Percentiles rank a stretch among this genome's conserved stretches.
These are phyloP conservation scores for Drosophila mimica DNA, from an alignment of 2,888 invertebrate genomes.

Conservation along the genomic window DNA sequence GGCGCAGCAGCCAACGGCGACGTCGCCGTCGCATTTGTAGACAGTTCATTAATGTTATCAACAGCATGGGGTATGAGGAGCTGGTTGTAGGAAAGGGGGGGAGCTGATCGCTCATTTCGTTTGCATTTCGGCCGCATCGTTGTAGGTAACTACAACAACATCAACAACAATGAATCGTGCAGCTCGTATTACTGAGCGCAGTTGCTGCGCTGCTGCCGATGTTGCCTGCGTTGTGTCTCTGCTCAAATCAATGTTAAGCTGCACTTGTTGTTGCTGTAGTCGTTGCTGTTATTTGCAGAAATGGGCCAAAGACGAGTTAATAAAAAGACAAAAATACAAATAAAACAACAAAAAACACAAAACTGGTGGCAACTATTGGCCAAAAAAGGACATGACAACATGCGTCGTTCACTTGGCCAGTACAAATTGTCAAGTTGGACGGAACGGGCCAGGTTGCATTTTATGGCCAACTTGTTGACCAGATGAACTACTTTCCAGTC, in stretches of 20 bases:
- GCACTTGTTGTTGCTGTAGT: slow-evolving; percentile 44
- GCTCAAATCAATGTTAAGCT: slow-evolving; percentile 35
- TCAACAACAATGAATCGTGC: slow-evolving; percentile 17
- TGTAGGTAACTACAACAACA: slow-evolving; percentile 50
- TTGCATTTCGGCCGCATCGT: slow-evolving; percentile 51
- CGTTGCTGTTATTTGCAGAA: slow-evolving; percentile 27
- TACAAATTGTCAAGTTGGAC: slow-evolving; percentile 58
- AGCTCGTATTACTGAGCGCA: slow-evolving; percentile 41
- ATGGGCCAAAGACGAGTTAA: slow-evolving; percentile 47
- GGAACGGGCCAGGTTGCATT: slow-evolving; percentile 46
- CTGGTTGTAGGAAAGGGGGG: slow-evolving; percentile 11
- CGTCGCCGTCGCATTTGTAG: slow-evolving; percentile 60
- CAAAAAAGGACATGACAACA: slow-evolving; percentile 69
- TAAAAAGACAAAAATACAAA: slow-evolving; percentile 8
- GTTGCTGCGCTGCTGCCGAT: slow-evolving; percentile 15
- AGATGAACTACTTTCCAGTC: slow-evolving; percentile 73
- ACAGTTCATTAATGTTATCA: slow-evolving; percentile 79
- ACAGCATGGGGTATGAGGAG: slow-evolving; percentile 57
- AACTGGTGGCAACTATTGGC: slow-evolving; percentile 47
- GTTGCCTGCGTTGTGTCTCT: slow-evolving; percentile 44
- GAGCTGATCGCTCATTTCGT: slow-evolving; percentile 30
- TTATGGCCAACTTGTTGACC: slow-evolving; percentile 72
- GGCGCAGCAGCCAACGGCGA: slow-evolving; percentile 42
- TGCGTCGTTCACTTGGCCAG: slow-evolving; percentile 41
- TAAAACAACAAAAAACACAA: slow-evolving; percentile 9